phyloP scores from a whole-genome alignment of 2,888 invertebrate genomes.

The Noctua janthe region DNA sequence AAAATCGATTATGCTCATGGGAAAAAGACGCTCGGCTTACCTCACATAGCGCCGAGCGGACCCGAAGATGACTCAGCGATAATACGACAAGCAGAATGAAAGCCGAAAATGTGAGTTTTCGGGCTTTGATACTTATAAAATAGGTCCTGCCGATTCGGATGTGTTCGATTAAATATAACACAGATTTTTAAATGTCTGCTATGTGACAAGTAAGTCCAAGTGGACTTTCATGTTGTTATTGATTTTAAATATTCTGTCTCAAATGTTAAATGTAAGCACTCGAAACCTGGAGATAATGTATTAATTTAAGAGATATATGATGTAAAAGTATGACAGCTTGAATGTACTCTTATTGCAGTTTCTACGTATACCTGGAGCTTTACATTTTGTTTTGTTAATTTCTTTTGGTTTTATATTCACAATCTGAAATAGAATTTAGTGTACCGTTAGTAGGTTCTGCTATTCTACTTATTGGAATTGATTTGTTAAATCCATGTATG shows the following conservation, averaged over 20 bases:
- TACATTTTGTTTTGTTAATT: background rate
- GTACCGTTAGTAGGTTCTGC: background rate
- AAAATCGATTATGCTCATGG: background rate
- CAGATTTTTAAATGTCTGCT: background rate
- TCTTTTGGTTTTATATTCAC: background rate
- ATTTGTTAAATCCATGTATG: background rate
- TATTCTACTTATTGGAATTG: background rate
- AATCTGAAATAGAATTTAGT: background rate
- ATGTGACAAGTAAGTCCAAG: background rate
- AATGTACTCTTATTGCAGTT: background rate
- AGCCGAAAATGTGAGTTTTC: background rate
- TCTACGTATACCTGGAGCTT: background rate
- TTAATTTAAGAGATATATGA: no score
- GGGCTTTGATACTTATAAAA: background rate
- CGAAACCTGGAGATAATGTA: no score
- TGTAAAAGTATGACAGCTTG: background rate
- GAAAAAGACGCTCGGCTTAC: background rate
- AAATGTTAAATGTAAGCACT: background rate
- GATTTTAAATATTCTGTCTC: background rate
- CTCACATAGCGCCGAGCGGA: background rate
- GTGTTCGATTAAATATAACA: background rate
- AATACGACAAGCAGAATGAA: background rate
- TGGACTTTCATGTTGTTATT: background rate
- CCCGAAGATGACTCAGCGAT: background rate
- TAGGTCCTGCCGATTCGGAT: background rate